Base-by-base conservation (phyloP, 2,113 vertebrate species). In the Suricata suricatta region DNA sequence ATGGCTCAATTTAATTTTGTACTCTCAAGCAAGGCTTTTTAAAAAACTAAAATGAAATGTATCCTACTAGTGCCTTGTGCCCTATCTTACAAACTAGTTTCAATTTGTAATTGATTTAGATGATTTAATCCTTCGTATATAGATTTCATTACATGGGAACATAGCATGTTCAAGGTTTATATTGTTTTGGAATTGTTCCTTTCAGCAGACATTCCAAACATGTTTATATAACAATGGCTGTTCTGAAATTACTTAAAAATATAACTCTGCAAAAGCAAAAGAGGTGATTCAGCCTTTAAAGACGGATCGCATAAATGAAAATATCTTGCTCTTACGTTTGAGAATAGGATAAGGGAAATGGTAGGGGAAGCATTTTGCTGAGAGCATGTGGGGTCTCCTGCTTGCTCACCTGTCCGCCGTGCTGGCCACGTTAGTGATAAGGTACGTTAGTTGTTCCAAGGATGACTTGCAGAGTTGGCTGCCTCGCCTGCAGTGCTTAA, bases 391-490 rank as follows among this genome's bases (percentile, higher is more conserved):
- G 68, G 68, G 35, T 64, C 93, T 72, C 84, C 69, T 76, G 79
- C 85, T 88, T 91, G 72, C 68, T 95, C 60, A 47, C 63, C 63
- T n/a, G 89, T 79, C 31, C 60, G 57, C 72, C 90, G 9, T 64
- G 44, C 33, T 68, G 89, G 74, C 87, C 38, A 2, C 52, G 44
- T 80, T 64, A 27, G 77, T 93, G 92, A 76, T 86, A 76, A 86
- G 88, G 82, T 74, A 25, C 0, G 0, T 57, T 76, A 63, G 81
- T 64, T 74, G 64, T 93, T 95, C 44, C 33, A 76, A 93, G 80
- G 69, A 96, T 98, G 93, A 89, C 96, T 97, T 97, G 95, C 96
- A 93, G 85, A 91, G 92, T n/a, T 95, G 69, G 17, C 90, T 77
- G 29, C 52, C 69, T 44, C 15, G 86, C 54, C 83, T 95, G 92